Percentiles rank a stretch among this genome's conserved stretches.
Conservation (phyloP, 2,888 invertebrate genomes). For the Cheilosia variabilis region DNA sequence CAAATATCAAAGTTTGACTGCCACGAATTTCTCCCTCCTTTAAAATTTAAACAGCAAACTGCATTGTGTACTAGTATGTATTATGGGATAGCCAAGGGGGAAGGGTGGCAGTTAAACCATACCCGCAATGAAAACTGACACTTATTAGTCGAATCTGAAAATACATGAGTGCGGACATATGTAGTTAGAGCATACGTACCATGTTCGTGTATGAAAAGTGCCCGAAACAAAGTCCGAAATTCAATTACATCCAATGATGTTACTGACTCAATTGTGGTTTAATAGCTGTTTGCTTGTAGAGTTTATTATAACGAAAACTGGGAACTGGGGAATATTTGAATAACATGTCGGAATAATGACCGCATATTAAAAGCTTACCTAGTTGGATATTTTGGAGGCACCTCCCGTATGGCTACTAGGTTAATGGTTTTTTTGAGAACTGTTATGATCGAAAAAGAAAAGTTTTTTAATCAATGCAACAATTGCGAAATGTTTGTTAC, state of each 20-base stretch:
- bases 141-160: constrained; percentile 32
- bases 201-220: constrained; percentile 3
- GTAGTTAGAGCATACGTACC: background rate
- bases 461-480: no score
- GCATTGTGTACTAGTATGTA: background rate
- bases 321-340: background rate
- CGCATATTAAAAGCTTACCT: background rate
- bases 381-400: no score
- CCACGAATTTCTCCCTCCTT: constrained; percentile 17
- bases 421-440: no score
- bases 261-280: constrained; percentile 17
- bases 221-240: background rate
- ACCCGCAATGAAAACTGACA: constrained; percentile 32
- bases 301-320: background rate
- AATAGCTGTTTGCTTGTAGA: constrained; percentile 8
- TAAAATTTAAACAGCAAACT: constrained; percentile 23
- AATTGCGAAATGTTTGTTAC: no score
- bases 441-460: no score
- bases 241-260: background rate
- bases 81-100: background rate
- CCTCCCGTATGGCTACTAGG: no score
- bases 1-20: constrained; percentile 28
- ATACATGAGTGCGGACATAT: background rate
- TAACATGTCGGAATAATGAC: background rate
- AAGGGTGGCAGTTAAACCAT: constrained; percentile 10